Evolutionary conservation across 2,888 invertebrate genomes (phyloP), one percentile per base, ranked within the genome.

Genomic region (Polyommatus iphigenia): DNA sequence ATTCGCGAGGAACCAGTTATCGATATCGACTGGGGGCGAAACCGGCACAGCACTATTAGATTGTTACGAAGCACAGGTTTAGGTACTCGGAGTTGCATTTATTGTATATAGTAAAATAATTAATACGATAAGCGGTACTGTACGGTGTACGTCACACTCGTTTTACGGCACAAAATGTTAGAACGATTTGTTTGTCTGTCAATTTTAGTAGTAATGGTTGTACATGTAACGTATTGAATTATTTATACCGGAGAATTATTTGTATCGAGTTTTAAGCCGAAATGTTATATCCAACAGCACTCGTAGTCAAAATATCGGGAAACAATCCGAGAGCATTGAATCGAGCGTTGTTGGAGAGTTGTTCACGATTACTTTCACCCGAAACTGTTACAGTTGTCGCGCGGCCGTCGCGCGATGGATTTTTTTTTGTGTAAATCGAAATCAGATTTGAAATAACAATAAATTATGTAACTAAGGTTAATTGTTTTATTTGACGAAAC

Each of bases 121-220:
- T 59, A 77, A 78, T 91, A 92, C 86, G 87, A 82, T 91, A 91
- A 91, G 89, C 85, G 89, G 88, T 91, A 92, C 86, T 87, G 87
- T 91, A 90, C 88, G 89, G 91, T 92, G 91, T 91, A 82, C 80
- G 86, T 89, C 91, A 93, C 94, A 94, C 94, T 94, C 93, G 94
- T 94, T 94, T 93, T 93, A 90, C 89, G 90, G 93, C 94, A 93
- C 94, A 94, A 93, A 91, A 91, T 91, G 90, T 92, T 93, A 92
- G 90, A 88, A 87, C 88, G 86, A 87, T 92, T 93, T 88, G 88
- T 91, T 93, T 92, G 86, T 89, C 88, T 88, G 91, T 93, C 93
- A 93, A 93, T 94, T 94, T 93, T 94, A 93, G 92, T 89, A 84
- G 84, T 91, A 92, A 83, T 82, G 84, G 81, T 84, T 83, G 81